Evolutionary conservation across 2,113 vertebrate species (phyloP).

Genomic region (Heterotis niloticus): DNA sequence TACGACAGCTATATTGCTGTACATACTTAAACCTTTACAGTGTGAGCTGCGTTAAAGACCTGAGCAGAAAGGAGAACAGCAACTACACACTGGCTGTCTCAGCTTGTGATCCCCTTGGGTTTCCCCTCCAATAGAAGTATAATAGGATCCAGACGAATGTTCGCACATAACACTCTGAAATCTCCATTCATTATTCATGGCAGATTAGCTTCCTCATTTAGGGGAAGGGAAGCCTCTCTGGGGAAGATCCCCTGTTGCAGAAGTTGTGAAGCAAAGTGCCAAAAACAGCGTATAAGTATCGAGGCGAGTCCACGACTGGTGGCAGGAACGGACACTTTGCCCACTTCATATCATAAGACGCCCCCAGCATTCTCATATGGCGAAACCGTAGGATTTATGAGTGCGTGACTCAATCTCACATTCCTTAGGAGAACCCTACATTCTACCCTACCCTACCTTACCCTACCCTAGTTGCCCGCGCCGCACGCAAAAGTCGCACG

Average conservation of each 20-base stretch:
- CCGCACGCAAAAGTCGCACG: conserved; percentile 28
- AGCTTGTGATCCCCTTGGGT: conserved; percentile 47
- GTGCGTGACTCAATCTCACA: too few relatives aligned
- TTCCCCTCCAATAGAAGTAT: conserved; percentile 53
- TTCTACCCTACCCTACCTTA: too few relatives aligned
- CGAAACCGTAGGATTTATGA: too few relatives aligned
- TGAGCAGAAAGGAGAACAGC: conserved; percentile 55
- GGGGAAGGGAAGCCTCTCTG: conserved; percentile 30
- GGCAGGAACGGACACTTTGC: not conserved
- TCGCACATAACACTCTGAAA: conserved; percentile 61
- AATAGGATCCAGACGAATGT: conserved; percentile 62
- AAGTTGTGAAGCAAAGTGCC: not conserved
- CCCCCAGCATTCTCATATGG: too few relatives aligned
- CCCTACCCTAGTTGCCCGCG: conserved; percentile 47
- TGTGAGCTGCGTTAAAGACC: conserved; percentile 49
- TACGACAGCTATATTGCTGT: conserved; percentile 46
- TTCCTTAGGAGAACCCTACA: too few relatives aligned
- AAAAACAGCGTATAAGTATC: not conserved
- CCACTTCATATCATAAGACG: not conserved
- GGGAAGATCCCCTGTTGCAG: conserved; percentile 12
- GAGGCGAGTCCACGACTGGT: not conserved
- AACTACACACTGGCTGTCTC: conserved; percentile 49
- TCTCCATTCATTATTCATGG: conserved; percentile 65
- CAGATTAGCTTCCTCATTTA: conserved; percentile 64
- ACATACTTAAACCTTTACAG: conserved; percentile 43